Base-by-base conservation (phyloP, 2,888 invertebrate genomes). In the Nyleta sp. region DNA sequence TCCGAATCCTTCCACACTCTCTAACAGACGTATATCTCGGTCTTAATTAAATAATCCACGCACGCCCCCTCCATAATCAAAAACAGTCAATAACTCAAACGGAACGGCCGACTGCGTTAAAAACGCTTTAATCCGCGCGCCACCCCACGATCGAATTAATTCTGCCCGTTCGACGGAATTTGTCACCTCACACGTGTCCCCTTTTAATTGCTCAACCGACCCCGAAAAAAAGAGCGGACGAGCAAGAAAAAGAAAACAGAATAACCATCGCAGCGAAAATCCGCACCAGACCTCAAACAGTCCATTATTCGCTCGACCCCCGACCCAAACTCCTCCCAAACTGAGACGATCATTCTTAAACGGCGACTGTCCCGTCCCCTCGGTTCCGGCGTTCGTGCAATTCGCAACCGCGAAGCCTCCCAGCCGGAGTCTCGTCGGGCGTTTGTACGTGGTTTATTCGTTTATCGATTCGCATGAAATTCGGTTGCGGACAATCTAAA, bases 391-490 rank as follows among this genome's bases (percentile, higher is more conserved):
- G 31, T 50, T 59, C 67, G 60, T 67, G 52, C 74, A 35, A 46
- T 35, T 55, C 57, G 59, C 46, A 64, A 53, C 71, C 59, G 50
- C 76, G 60, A 71, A 64, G 38, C 40, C 52, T 50, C 31, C 62
- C 48, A 44, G 55, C 33, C 50, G 52, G 57, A 33, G 46, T 44
- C 65, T 60, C 53, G 44, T 15, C 60, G 60, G 33, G 59, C 62
- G 64, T 48, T 44, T 64, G 59, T 70, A 64, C 70, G 78, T 67
- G 71, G 71, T 78, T 78, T 74, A 78, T 78, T 68, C 78, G 59
- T 71, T 70, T 74, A 78, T 78, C 78, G 78, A 78, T 78, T 78
- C 65, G 55, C 70, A 70, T 52, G 46, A 74, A 78, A 74, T 78
- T 74, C 55, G 60, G 71, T 70, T 74, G 74, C 78, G 59, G 67